A percentile compares a stretch with the other conserved stretches of the same genome.
phyloP scores from a whole-genome alignment of 1,140 invertebrate genomes.

The Scaptodrosophila lebanonensis region DNA sequence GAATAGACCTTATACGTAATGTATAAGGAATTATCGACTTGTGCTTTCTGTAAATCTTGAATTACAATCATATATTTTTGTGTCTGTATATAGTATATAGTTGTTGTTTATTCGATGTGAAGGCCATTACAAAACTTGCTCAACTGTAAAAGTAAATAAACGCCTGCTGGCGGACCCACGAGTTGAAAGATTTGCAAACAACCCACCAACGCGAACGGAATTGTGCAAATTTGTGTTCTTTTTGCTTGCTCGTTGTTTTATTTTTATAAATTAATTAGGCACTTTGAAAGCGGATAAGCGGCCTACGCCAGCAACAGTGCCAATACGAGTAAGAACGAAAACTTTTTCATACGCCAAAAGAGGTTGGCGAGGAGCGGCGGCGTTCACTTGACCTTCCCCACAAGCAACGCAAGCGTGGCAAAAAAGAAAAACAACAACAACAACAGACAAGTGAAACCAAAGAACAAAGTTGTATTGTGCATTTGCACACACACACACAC shows the following conservation, averaged over 20 bases:
- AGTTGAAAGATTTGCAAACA: too few relatives aligned
- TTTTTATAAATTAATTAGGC: constrained; percentile 64
- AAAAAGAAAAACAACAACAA: constrained; percentile 1
- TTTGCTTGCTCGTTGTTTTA: constrained; percentile 18
- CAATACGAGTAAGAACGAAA: constrained; percentile 8
- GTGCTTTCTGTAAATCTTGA: too few relatives aligned
- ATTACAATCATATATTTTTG: too few relatives aligned
- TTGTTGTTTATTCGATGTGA: too few relatives aligned
- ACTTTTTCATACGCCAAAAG: not conserved
- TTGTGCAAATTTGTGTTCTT: constrained; percentile 50
- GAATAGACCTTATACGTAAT: too few relatives aligned
- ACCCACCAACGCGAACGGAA: constrained; percentile 19
- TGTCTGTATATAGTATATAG: too few relatives aligned
- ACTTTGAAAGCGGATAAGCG: constrained; percentile 69
- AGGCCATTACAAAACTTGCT: too few relatives aligned
- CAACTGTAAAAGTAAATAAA: too few relatives aligned
- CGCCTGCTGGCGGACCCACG: too few relatives aligned
- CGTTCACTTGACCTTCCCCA: constrained; percentile 57
- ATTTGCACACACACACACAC: not conserved
- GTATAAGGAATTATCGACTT: too few relatives aligned
- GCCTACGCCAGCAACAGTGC: constrained; percentile 41
- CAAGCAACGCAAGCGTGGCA: constrained; percentile 13
- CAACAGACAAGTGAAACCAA: constrained; percentile 3
- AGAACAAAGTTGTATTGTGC: constrained; percentile 14
- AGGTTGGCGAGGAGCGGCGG: constrained; percentile 15